Evolutionary conservation across 2,888 invertebrate species (phyloP), one percentile per base, ranked within the genome.

Genomic region (Napeogenes sylphis): DNA sequence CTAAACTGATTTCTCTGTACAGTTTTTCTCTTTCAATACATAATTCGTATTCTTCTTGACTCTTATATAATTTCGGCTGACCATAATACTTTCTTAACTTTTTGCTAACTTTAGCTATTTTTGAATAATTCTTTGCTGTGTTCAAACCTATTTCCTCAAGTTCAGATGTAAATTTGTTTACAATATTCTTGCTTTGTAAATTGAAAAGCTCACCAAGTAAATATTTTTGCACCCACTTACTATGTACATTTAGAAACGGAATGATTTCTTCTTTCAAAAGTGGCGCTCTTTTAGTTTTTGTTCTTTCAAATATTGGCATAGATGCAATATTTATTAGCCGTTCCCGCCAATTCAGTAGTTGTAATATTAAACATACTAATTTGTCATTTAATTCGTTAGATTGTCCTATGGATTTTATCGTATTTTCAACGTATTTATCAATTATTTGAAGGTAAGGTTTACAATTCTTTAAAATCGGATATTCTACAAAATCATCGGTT

Each of bases 141-240:
- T 73, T 67, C 46, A 75, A 66, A 8, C 71, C 73, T 12, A 82
- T 73, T 46, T 62, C 66, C 42, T 73, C 64, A 2, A 79, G 59
- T 13, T 73, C 69, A 4, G 59, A 61, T 60, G 74, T 70, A 55
- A 83, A 84, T 8, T 73, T 68, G 4, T 67, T 68, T 4, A 70
- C 56, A 4, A 79, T 45, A 56, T 65, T 64, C 14, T 73, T 63
- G 6, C 66, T 62, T 4, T 77, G 71, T n/a, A 79, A 58, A 51
- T 75, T 77, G 46, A 79, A 80, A 33, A 90, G 64, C 58, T 76
- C 77, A 42, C 77, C 75, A 2, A 94, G 74, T 33, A 93, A 82
- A 81, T 93, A 90, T 76, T 96, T 96, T 21, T 91, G 82, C 46
- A 96, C 78, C 96, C 96, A 96, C 79, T 93, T 94, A 72, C 93